Conservation (phyloP, 2,888 invertebrate species). For the Pollenia labialis region DNA sequence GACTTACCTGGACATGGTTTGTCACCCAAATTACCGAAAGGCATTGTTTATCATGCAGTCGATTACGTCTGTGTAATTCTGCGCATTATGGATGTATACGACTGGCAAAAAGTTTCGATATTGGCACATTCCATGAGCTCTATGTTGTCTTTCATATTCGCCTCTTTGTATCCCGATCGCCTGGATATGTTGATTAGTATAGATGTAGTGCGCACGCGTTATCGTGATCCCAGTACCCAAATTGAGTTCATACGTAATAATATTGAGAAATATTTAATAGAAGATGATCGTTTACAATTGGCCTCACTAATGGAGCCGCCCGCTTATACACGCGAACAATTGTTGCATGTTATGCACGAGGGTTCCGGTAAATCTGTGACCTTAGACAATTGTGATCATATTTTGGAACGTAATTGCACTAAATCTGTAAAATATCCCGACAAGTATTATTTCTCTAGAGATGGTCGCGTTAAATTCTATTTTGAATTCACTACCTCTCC, state of each 20-base stretch:
- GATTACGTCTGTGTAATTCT: slow-evolving; percentile 85
- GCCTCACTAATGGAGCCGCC: slow-evolving; percentile 85
- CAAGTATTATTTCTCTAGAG: slow-evolving; percentile 85
- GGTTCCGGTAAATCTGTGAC: slow-evolving; percentile 86
- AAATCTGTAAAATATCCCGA: slow-evolving; percentile 86
- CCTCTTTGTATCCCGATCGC: slow-evolving; percentile 85
- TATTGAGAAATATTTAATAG: slow-evolving; percentile 84
- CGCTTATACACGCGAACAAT: slow-evolving; percentile 86
- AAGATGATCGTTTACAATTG: slow-evolving; percentile 82
- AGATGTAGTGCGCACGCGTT: slow-evolving; percentile 79
- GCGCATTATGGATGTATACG: slow-evolving; percentile 87
- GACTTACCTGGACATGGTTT: slow-evolving; percentile 90
- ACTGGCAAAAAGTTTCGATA: slow-evolving; percentile 89
- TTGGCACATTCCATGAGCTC: slow-evolving; percentile 89
- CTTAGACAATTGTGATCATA: slow-evolving; percentile 85
- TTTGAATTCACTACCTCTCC: slow-evolving; percentile 77
- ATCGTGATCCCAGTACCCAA: slow-evolving; percentile 74
- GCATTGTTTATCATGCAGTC: slow-evolving; percentile 84
- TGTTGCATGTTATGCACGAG: slow-evolving; percentile 85
- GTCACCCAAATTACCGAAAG: slow-evolving; percentile 88
- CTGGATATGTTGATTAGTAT: slow-evolving; percentile 82
- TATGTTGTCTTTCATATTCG: slow-evolving; percentile 86
- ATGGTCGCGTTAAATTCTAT: slow-evolving; percentile 80
- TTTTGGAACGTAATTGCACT: slow-evolving; percentile 86
- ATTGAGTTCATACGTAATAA: slow-evolving; percentile 80